These are phyloP conservation scores for Leucophenga montana DNA, from an alignment of 2,888 invertebrate species.

Conservation along the genomic window DNA sequence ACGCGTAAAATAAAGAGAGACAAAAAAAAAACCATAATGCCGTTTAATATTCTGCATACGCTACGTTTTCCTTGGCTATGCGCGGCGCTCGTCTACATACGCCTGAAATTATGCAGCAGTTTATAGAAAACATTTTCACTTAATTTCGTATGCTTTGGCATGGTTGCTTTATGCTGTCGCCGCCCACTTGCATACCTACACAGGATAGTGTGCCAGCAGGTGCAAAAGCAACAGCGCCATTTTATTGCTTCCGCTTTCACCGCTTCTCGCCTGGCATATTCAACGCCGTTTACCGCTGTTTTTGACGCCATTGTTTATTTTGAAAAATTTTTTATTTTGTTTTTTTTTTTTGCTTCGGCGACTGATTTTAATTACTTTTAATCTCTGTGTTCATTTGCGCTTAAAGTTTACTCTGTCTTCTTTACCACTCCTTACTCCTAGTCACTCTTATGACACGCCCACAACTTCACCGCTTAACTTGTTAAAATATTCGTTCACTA, in stretches of 20 bases:
- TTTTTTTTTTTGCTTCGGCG: not conserved
- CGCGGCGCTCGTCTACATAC: no score
- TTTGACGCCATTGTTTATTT: not conserved
- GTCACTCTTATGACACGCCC: not conserved
- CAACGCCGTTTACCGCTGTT: not conserved
- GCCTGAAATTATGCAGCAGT: no score
- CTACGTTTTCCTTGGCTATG: no score
- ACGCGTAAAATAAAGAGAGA: not conserved
- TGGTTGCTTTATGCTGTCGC: no score
- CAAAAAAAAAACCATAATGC: not conserved
- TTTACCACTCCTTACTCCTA: no score
- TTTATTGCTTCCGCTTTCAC: no score
- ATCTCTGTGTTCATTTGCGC: slow-evolving; percentile 10
- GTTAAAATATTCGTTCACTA: no score
- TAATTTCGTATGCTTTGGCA: not conserved
- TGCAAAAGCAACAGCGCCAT: slow-evolving; percentile 1
- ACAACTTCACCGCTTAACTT: no score
- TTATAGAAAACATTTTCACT: slow-evolving; percentile 9
- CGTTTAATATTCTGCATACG: no score
- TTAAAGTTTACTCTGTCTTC: not conserved
- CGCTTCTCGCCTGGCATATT: not conserved
- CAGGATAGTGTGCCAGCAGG: not conserved
- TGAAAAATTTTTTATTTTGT: not conserved
- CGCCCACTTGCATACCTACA: not conserved
- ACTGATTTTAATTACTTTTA: slow-evolving; percentile 18